Percentiles rank a stretch among this genome's conserved stretches.
phyloP scores from a whole-genome alignment of 2,888 invertebrate species.

The Zhuqinia jingwanae region DNA sequence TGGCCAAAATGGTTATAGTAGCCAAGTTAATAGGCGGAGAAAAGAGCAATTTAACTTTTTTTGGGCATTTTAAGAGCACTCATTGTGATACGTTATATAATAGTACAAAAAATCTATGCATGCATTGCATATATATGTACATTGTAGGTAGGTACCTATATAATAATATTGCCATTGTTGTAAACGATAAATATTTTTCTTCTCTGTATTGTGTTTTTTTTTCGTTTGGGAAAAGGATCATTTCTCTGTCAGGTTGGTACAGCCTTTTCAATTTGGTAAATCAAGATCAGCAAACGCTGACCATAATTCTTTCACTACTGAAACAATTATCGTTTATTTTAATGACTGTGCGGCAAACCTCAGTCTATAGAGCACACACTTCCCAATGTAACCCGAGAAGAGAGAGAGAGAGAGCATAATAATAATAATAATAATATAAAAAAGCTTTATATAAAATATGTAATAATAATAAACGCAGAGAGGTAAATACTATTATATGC shows the following conservation, averaged over 20 bases:
- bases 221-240: slow-evolving; percentile 41
- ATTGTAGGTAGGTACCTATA: neutral
- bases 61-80: slow-evolving; percentile 32
- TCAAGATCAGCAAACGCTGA: slow-evolving; percentile 70
- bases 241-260: slow-evolving; percentile 44
- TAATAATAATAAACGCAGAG: slow-evolving; percentile 44
- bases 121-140: too few species aligned
- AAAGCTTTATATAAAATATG: slow-evolving; percentile 33
- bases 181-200: slow-evolving; percentile 24
- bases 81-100: slow-evolving; percentile 22
- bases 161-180: neutral
- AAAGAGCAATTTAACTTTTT: slow-evolving; percentile 56
- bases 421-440: neutral
- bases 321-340: slow-evolving; percentile 71
- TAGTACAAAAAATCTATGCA: too few species aligned
- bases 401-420: too few species aligned
- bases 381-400: too few species aligned
- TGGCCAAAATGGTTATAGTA: neutral
- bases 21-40: slow-evolving; percentile 6
- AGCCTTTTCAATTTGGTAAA: slow-evolving; percentile 64
- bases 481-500: slow-evolving; percentile 22
- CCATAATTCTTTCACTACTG: slow-evolving; percentile 68
- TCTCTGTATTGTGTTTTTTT: slow-evolving; percentile 40
- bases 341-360: slow-evolving; percentile 69
- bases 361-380: slow-evolving; percentile 64